Conservation (phyloP, 92 coral and sea anemone species). For the Pocillopora grandis region DNA sequence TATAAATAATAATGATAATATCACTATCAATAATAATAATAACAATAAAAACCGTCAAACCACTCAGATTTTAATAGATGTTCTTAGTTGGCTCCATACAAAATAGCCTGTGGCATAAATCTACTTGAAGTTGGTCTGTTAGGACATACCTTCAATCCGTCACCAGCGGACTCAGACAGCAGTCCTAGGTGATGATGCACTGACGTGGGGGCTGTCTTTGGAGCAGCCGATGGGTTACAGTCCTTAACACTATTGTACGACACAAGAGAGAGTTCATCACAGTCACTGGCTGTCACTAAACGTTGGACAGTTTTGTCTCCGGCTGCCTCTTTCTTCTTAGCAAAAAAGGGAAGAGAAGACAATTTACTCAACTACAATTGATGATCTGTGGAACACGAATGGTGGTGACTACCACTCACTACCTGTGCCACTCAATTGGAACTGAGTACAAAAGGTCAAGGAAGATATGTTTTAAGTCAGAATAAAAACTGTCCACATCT, state of each 20-base stretch:
- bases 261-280: conserved; percentile 60
- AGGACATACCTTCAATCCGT: conserved; percentile 20
- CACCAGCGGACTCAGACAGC: conserved; percentile 16
- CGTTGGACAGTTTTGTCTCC: background rate
- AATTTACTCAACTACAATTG: background rate
- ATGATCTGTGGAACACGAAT: too few relatives aligned
- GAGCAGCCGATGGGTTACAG: conserved; percentile 32
- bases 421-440: too few relatives aligned
- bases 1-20: too few relatives aligned
- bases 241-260: conserved; percentile 79
- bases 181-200: conserved; percentile 18
- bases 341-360: background rate
- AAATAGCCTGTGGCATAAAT: too few relatives aligned
- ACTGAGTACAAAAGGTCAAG: too few relatives aligned
- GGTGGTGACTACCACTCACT: too few relatives aligned
- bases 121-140: background rate
- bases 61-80: too few relatives aligned
- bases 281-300: conserved; percentile 30
- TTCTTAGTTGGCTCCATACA: too few relatives aligned
- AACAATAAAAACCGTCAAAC: too few relatives aligned
- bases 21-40: too few relatives aligned
- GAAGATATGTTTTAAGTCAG: too few relatives aligned
- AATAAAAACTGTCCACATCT: too few relatives aligned
- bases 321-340: conserved; percentile 5
- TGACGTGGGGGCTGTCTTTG: background rate